Percentiles rank a stretch among this genome's conserved stretches.
Conservation (phyloP, 2,797 vertebrate species). For the Corythornis leucogaster region DNA sequence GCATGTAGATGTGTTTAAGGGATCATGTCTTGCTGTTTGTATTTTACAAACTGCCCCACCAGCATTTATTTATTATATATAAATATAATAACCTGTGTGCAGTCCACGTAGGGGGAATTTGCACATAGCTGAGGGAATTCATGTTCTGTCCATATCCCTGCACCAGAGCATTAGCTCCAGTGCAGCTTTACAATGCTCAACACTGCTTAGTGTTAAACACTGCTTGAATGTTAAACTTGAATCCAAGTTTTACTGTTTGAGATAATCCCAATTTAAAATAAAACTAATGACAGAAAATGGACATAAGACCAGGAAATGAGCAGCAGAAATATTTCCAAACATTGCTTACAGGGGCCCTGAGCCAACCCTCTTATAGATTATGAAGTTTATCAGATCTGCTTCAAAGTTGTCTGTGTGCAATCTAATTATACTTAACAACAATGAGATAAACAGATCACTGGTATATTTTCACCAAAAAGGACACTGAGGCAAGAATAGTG, state of each 20-base stretch:
- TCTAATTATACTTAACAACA: background rate
- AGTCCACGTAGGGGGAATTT: background rate
- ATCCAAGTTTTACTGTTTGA: constrained; percentile 4
- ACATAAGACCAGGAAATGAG: background rate
- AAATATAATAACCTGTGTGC: background rate
- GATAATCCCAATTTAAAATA: background rate
- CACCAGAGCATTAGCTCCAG: background rate
- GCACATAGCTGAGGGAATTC: background rate
- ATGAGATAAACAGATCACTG: background rate
- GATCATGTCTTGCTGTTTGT: background rate
- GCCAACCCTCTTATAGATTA: background rate
- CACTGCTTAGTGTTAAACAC: background rate
- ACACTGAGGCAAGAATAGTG: background rate
- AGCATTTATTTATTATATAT: background rate
- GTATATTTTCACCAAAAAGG: background rate
- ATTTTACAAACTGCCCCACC: background rate
- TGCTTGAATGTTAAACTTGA: background rate
- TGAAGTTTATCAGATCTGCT: background rate
- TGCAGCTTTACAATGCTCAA: background rate
- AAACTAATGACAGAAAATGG: constrained; percentile 9
- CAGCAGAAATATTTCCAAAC: background rate
- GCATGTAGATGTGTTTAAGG: background rate
- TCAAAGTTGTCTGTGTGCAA: background rate
- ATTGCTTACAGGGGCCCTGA: background rate
- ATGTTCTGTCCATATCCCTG: background rate